phyloP scores from a whole-genome alignment of 2,797 vertebrate genomes.

The Poecilia picta region DNA sequence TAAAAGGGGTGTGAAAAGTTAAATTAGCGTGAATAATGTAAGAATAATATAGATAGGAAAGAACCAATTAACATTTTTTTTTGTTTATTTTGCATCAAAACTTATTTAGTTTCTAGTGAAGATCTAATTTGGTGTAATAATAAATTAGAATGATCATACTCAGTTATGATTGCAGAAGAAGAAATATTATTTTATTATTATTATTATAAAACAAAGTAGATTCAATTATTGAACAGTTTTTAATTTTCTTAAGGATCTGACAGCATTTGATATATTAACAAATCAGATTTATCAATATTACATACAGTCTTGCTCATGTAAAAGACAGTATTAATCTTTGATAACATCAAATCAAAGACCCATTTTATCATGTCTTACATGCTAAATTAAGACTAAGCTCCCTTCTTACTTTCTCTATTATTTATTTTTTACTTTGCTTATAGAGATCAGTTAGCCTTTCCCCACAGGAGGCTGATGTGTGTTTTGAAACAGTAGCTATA shows the following conservation, averaged over 20 bases:
- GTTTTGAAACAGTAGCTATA: constrained; percentile 51
- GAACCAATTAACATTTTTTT: too few species aligned
- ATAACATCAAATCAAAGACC: not conserved
- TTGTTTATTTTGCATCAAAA: not conserved
- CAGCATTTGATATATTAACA: not conserved
- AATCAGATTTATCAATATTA: not conserved
- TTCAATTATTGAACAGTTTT: not conserved
- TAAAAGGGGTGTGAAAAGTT: not conserved
- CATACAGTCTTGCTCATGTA: constrained; percentile 13
- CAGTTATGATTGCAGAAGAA: not conserved
- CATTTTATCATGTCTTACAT: not conserved
- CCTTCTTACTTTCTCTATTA: not conserved
- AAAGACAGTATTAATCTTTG: constrained; percentile 46
- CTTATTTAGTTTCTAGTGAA: not conserved
- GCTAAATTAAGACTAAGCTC: constrained; percentile 25
- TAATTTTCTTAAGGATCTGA: not conserved
- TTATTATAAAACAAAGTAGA: not conserved
- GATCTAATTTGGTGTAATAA: not conserved
- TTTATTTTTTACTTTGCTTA: not conserved
- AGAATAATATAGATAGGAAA: not conserved
- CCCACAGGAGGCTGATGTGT: constrained; percentile 22
- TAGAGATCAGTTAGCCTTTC: constrained; percentile 26
- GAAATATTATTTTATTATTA: not conserved
- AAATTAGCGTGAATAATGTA: not conserved
- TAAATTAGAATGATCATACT: not conserved